Evolutionary conservation across 2,888 invertebrate species (phyloP), one percentile per base, ranked within the genome.

Genomic region (Cheilosia variabilis): DNA sequence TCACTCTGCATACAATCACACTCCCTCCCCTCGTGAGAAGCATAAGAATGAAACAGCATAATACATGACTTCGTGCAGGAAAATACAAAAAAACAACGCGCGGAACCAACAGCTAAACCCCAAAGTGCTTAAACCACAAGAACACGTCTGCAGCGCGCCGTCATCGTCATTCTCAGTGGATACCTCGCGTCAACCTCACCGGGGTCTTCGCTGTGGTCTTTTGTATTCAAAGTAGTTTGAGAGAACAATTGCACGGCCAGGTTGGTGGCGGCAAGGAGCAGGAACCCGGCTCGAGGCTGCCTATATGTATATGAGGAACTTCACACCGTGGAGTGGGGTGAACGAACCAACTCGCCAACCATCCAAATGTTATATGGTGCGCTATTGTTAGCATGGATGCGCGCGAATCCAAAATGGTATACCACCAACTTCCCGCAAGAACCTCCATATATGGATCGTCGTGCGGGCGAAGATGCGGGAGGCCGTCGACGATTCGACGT

Each of bases 171-270:
- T 27, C 10, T 72, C 31, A 27, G 10, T 27, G 41, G 4, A 55
- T 53, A 60, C 77, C 31, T 71, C 63, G 17, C 47, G 37, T 52
- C 76, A 65, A 58, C 69, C 69, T 50, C 50, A 52, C 4, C 66
- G 73, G 19, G 57, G 77, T 77, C 45, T 58, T 72, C 47, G 66
- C 41, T 68, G 72, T 57, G 45, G 83, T 57, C 83, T 75, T 84
- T 84, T 84, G 83, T 84, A 84, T 84, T 79, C 83, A 84, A 84
- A 84, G 66, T 83, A 79, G 82, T 82, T 72, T 58, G n/a, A 53
- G 31, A 63, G 76, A 77, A 82, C 81, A 82, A 82, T 82, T 65
- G 81, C 71, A 57, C 62, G 57, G 62, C 50, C 22, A 6, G 34
- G 45, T 22, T 24, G 37, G n/a, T 27, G 22, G 22, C 53, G 65